A percentile compares a stretch with the other conserved stretches of the same genome.
phyloP scores from a whole-genome alignment of 2,888 invertebrate species.

The Machimus atricapillus region DNA sequence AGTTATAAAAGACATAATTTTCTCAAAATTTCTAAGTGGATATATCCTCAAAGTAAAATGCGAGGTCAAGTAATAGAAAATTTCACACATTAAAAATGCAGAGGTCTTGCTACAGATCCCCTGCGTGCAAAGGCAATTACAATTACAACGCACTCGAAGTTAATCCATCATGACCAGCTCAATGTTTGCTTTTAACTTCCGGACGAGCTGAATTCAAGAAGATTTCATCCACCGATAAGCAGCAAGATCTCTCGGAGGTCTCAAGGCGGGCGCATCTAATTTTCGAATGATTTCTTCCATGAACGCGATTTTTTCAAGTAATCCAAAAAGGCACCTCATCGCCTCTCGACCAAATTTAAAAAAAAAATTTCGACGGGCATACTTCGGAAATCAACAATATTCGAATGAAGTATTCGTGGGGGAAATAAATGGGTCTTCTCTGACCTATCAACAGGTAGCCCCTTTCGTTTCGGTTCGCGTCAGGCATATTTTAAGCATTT shows the following conservation, averaged over 20 bases:
- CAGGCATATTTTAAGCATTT: background rate
- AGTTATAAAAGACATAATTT: too few species aligned
- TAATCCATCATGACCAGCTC: background rate
- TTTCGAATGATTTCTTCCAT: background rate
- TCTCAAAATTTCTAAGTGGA: background rate
- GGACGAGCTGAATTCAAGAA: background rate
- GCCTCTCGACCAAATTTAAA: background rate
- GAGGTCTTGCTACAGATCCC: background rate
- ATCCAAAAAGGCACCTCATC: background rate
- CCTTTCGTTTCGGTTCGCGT: background rate
- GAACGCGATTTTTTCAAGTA: background rate
- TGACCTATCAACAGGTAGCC: slow-evolving; percentile 3
- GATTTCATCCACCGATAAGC: background rate
- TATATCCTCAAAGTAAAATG: background rate
- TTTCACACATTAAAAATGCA: background rate
- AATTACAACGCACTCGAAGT: background rate
- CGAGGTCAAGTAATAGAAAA: background rate
- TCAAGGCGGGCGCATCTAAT: background rate
- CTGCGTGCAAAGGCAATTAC: background rate
- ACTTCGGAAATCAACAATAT: background rate
- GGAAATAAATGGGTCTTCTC: background rate
- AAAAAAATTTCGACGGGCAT: background rate
- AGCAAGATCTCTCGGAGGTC: background rate
- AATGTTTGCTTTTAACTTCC: background rate
- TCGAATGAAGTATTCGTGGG: background rate